Conservation (phyloP, 2,888 invertebrate genomes). For the Polydrusus pterygomalis region DNA sequence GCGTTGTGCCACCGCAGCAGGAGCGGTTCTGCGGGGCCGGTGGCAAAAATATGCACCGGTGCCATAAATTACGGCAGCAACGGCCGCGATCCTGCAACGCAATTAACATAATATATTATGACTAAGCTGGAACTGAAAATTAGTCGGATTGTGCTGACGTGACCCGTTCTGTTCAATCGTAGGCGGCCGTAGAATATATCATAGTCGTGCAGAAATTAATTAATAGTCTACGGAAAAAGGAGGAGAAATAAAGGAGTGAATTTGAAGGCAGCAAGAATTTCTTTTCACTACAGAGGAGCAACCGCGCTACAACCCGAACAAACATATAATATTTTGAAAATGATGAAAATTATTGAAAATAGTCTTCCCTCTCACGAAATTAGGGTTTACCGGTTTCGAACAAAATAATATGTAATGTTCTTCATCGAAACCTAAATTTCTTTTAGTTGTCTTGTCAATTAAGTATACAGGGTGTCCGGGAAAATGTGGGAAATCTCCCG, state of each 20-base stretch:
- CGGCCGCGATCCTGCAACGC: constrained; percentile 65
- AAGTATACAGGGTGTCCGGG: too few species aligned
- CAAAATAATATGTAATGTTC: too few species aligned
- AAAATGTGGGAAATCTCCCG: too few species aligned
- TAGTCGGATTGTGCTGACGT: constrained; percentile 62
- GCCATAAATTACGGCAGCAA: constrained; percentile 59
- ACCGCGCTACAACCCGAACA: too few species aligned
- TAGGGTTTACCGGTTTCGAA: too few species aligned
- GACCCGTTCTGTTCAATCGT: constrained; percentile 59
- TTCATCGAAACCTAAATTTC: too few species aligned
- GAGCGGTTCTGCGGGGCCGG: constrained; percentile 18
- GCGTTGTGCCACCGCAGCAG: constrained; percentile 9
- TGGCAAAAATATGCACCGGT: constrained; percentile 45
- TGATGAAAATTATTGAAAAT: too few species aligned
- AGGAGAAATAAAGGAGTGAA: not conserved
- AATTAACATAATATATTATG: constrained; percentile 69
- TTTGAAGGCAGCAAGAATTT: too few species aligned
- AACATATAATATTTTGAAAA: too few species aligned
- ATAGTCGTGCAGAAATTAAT: constrained; percentile 19
- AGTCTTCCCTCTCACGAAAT: too few species aligned
- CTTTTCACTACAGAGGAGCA: too few species aligned
- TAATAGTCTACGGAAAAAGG: not conserved
- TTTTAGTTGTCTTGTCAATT: too few species aligned
- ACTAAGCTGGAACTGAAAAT: constrained; percentile 66
- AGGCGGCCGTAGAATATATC: constrained; percentile 49